Evolutionary conservation across 53 echinoderm and acorn worm species (phyloP), one percentile per base, ranked within the genome.

Genomic region (Pentamera pediparva): DNA sequence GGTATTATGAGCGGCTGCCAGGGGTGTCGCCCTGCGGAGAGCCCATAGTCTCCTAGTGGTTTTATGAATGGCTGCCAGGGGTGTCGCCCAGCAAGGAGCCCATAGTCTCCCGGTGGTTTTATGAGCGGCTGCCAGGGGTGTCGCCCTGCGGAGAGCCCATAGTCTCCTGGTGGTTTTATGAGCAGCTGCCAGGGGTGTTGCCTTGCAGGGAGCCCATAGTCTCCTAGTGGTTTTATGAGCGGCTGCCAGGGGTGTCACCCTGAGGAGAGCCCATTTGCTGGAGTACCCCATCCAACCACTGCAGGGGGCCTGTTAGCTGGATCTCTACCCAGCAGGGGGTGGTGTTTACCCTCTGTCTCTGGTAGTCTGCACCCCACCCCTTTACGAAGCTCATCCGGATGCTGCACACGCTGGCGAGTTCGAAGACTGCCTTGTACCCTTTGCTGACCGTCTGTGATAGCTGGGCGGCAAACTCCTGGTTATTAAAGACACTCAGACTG

Each of bases 281-380:
- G 26, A 89, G 75, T 11, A 84, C 87, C 31, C 87, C 36, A 35
- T 87, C 87, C 63, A 87, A 37, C 82, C 87, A 87, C 54, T 82
- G 87, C 29, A 87, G 69, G 25, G 87, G 87, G 59, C 82, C 87
- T 27, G 77, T 87, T 39, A 82, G 78, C 52, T 85, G 85, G 53
- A 89, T 75, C 45, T 89, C 89, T 25, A 89, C 84, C 89, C 89
- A 89, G 48, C 89, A 89, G 2, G 89, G 89, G 8, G 89, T 89
- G 65, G 84, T 84, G 56, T 80, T 89, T 43, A 89, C 84, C 32
- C 81, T 89, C 72, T 89, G 89, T 3, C 89, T 75, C 28, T 84
- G 79, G 77, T 89, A 89, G 55, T 89, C 89, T 4, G 89, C 89
- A 12, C 89, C 89, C 89, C 89, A 89, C n/a, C 89, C 89, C 43